Evolutionary conservation across 2,797 vertebrate species (phyloP).

Genomic region (Arremon brunneinucha): DNA sequence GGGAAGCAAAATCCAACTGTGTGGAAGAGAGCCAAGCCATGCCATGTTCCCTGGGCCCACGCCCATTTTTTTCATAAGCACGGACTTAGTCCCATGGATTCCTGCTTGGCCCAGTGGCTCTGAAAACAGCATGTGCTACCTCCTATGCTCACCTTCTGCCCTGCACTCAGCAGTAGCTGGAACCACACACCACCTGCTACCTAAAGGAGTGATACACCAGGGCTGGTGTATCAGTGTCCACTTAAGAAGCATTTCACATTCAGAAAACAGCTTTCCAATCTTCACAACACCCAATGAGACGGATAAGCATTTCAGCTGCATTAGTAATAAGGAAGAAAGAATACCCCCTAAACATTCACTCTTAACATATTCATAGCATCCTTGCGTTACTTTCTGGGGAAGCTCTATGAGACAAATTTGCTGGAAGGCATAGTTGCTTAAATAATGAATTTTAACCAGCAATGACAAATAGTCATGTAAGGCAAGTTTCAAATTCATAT

Average conservation of each 20-base stretch:
- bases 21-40: not conserved
- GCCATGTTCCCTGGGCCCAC: not conserved
- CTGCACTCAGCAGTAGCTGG: not conserved
- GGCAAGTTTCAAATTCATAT: not conserved
- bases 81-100: too few relatives aligned
- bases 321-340: not conserved
- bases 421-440: not conserved
- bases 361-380: not conserved
- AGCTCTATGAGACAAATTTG: not conserved
- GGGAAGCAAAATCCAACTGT: not conserved
- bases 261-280: not conserved
- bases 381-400: not conserved
- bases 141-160: fast-evolving
- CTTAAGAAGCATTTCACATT: not conserved
- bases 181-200: not conserved
- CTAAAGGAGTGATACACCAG: not conserved
- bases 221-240: not conserved
- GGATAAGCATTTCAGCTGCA: not conserved
- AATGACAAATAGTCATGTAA: not conserved
- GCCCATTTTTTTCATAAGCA: not conserved
- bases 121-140: not conserved
- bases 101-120: not conserved
- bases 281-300: not conserved
- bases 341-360: not conserved
- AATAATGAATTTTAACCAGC: not conserved